phyloP scores from a whole-genome alignment of 2,113 vertebrate species.

The Chaenocephalus aceratus region DNA sequence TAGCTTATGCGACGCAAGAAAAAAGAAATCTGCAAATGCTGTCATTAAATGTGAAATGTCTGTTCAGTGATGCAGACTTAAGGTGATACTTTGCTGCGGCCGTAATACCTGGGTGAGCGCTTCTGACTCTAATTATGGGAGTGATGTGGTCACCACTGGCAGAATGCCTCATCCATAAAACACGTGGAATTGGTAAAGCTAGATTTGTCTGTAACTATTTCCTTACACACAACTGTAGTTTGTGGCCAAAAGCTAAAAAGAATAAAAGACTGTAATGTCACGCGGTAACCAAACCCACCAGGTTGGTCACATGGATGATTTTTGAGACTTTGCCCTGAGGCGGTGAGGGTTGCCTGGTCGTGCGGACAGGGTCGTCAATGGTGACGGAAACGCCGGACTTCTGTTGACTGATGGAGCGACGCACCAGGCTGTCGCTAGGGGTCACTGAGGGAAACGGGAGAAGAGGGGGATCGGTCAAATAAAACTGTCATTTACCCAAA shows the following conservation, averaged over 20 bases:
- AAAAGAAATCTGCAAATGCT: constrained; percentile 28
- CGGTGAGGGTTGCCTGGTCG: constrained; percentile 87
- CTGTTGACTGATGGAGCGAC: constrained; percentile 92
- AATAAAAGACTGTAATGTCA: background rate
- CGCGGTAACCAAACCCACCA: constrained; percentile 81
- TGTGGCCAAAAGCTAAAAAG: no score
- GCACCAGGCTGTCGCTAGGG: constrained; percentile 88
- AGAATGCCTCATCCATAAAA: constrained; percentile 31
- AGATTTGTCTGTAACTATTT: background rate
- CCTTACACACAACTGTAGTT: no score
- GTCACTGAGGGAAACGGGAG: constrained; percentile 77
- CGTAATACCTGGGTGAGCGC: constrained; percentile 54
- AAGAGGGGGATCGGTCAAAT: background rate
- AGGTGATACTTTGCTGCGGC: constrained; percentile 39
- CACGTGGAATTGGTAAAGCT: background rate
- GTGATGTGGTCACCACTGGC: constrained; percentile 28
- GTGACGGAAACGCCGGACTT: constrained; percentile 91
- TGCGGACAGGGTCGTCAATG: constrained; percentile 90
- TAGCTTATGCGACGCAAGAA: constrained; percentile 15
- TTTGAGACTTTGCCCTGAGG: constrained; percentile 87
- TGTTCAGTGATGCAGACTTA: constrained; percentile 47
- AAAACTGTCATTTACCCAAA: background rate
- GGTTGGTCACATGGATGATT: constrained; percentile 91
- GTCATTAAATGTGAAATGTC: constrained; percentile 66
- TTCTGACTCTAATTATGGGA: constrained; percentile 57